phyloP scores from a whole-genome alignment of 92 coral and sea anemone genomes.

The Meandrina meandrites region DNA sequence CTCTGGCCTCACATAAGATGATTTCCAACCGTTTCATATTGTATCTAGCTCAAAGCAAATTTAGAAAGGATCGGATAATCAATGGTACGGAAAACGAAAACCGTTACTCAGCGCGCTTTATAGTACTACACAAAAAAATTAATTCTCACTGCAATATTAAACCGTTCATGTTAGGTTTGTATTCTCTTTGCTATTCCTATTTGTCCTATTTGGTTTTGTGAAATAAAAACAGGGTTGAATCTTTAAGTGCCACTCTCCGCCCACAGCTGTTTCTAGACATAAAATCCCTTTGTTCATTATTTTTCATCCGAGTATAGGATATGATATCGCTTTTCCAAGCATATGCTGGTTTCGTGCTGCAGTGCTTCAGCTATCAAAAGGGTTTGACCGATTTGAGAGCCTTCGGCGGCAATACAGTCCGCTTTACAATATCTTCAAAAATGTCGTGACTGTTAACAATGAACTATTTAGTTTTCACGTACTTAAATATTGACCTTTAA shows the following conservation, averaged over 20 bases:
- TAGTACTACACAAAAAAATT: not conserved
- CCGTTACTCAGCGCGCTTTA: not conserved
- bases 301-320: not conserved
- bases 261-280: not conserved
- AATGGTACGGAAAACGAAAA: not conserved
- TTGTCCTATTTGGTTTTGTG: not conserved
- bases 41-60: no score
- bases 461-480: not conserved
- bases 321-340: not conserved
- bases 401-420: not conserved
- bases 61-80: not conserved
- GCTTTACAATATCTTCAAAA: not conserved
- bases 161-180: not conserved
- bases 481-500: not conserved
- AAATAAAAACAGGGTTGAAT: not conserved
- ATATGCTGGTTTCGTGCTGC: not conserved
- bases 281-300: not conserved
- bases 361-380: not conserved
- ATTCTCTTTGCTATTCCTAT: not conserved
- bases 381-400: not conserved
- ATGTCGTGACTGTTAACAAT: not conserved
- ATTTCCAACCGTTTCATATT: not conserved
- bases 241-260: not conserved
- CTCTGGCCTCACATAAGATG: not conserved
- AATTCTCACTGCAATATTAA: not conserved